Conservation (phyloP, 2,888 invertebrate species). For the Latrodectus hesperus region DNA sequence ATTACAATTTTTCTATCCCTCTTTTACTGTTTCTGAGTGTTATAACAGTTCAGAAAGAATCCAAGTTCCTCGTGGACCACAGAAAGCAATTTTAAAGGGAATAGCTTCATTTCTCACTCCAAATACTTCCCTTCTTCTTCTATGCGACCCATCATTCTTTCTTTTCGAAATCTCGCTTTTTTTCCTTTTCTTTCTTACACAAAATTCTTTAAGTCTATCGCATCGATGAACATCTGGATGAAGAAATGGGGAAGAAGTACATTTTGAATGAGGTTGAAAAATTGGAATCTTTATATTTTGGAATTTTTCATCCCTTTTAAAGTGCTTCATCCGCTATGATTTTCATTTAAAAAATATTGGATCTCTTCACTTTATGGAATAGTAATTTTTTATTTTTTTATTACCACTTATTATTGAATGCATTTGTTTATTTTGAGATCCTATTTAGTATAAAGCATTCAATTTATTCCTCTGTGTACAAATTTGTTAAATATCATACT, state of each 20-base stretch:
- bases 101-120: conserved; percentile 58
- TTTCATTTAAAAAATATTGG: too few relatives aligned
- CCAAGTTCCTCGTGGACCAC: not conserved
- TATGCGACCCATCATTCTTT: not conserved
- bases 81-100: conserved; percentile 48
- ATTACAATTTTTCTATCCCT: not conserved
- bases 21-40: not conserved
- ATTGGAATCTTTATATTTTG: too few relatives aligned
- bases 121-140: conserved; percentile 23
- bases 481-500: too few relatives aligned
- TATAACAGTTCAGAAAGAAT: not conserved
- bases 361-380: too few relatives aligned
- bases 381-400: too few relatives aligned
- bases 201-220: conserved; percentile 11
- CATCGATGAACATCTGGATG: conserved; percentile 24
- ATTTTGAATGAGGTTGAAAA: conserved; percentile 5
- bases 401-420: too few relatives aligned
- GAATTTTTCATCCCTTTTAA: too few relatives aligned
- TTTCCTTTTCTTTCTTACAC: conserved; percentile 21
- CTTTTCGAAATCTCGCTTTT: not conserved
- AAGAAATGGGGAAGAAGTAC: not conserved
- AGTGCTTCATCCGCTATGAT: too few relatives aligned
- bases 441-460: too few relatives aligned
- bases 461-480: too few relatives aligned
- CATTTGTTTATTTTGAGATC: too few relatives aligned